Evolutionary conservation across 2,888 invertebrate genomes (phyloP), one percentile per base, ranked within the genome.

Genomic region (Muschampia plurimacula): DNA sequence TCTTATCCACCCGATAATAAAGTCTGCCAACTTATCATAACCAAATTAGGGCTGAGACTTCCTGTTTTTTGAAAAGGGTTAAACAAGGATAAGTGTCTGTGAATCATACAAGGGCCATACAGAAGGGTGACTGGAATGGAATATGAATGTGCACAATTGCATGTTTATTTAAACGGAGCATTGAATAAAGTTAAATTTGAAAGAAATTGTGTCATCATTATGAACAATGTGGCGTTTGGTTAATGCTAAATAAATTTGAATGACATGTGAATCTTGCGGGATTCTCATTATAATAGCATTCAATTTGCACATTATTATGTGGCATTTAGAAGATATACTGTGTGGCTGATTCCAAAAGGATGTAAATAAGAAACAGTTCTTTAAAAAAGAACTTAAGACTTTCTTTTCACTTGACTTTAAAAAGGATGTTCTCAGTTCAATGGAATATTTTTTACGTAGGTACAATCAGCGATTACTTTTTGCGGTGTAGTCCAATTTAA

Each of bases 81-180:
- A 57, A 72, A 67, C 55, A 72, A 67, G 72, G 72, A 63, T 63
- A 67, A 72, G 72, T 72, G 69, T 62, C 46, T 69, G 63, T 62
- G 66, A 36, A 28, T 15, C 59, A 13, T 32, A 57, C 44, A 67
- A 64, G 59, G 28, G 57, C 15, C 46, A 15, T 28, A n/a, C 52
- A 55, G 52, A n/a, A 64, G 64, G 69, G 64, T 32, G 55, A 64
- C 55, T 13, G 22, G 49, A 46, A 67, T 49, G 22, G 22, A 22
- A 22, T 22, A 65, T 59, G 36, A 41, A 39, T 55, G 49, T 59
- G 57, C 60, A 67, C 72, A 60, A 57, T 57, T 10, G 15, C 15
- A 71, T 72, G 72, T 72, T 72, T 72, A 72, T 72, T 67, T 62
- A 63, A 62, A 72, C 39, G 39, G 39, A 68, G n/a, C 9, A 44